These are phyloP conservation scores for Turdus rufiventris DNA, from an alignment of 2,113 vertebrate genomes.

Conservation along the genomic window DNA sequence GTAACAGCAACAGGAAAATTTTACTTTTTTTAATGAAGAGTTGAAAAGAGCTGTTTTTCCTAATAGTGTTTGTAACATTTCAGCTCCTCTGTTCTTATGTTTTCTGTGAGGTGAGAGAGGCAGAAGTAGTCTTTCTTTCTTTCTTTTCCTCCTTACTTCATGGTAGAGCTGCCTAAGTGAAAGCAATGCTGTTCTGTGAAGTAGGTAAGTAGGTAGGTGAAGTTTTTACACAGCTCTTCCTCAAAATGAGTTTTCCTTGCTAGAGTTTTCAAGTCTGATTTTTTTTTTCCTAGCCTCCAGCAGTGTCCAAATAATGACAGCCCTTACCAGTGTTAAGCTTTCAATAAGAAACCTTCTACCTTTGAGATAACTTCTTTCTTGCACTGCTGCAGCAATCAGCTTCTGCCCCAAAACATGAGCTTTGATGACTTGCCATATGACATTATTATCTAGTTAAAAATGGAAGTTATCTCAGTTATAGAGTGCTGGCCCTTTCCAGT, in stretches of 20 bases:
- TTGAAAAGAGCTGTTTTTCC: neutral
- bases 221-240: neutral
- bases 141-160: neutral
- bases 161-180: neutral
- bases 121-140: neutral
- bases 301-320: neutral
- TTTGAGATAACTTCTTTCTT: neutral
- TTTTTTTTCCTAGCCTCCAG: neutral
- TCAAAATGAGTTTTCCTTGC: neutral
- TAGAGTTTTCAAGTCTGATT: neutral
- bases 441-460: neutral
- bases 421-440: neutral
- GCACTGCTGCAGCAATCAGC: neutral
- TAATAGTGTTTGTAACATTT: neutral
- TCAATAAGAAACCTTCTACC: neutral
- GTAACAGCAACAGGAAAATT: neutral
- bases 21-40: neutral
- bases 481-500: neutral
- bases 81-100: neutral
- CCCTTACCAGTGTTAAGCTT: neutral
- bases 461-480: neutral
- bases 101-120: neutral
- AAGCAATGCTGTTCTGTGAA: neutral
- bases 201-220: neutral
- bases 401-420: neutral